A percentile compares a stretch with the other conserved stretches of the same genome.
These are phyloP conservation scores for Malacoctenus gilli DNA, from an alignment of 2,797 vertebrate species.

Conservation along the genomic window DNA sequence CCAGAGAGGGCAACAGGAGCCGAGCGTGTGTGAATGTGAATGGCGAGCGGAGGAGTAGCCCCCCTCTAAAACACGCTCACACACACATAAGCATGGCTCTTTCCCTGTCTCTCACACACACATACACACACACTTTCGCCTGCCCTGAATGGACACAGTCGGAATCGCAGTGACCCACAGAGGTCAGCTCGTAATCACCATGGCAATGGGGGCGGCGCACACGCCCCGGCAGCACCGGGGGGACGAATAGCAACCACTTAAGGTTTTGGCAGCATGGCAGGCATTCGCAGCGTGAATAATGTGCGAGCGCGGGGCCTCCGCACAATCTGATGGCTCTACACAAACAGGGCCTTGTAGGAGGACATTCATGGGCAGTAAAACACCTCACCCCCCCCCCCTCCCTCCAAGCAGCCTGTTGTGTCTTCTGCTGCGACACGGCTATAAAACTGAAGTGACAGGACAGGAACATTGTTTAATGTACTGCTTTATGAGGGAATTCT, in stretches of 20 bases:
- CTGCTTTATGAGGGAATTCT: slow-evolving; percentile 48
- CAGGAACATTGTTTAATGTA: slow-evolving; percentile 43
- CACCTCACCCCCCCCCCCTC: slow-evolving; percentile 30
- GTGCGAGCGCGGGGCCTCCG: slow-evolving; percentile 54
- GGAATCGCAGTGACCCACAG: slow-evolving; percentile 57
- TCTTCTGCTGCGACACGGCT: slow-evolving; percentile 24
- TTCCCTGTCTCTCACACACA: slow-evolving; percentile 8
- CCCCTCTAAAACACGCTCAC: background rate
- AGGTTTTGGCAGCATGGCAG: slow-evolving; percentile 64
- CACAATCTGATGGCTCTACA: slow-evolving; percentile 65
- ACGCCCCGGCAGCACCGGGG: slow-evolving; percentile 41
- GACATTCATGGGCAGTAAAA: slow-evolving; percentile 63
- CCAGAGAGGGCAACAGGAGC: slow-evolving; percentile 58
- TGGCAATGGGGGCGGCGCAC: slow-evolving; percentile 63
- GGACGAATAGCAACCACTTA: slow-evolving; percentile 72
- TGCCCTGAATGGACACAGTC: slow-evolving; percentile 63
- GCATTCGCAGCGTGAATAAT: slow-evolving; percentile 72
- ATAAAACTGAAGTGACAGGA: slow-evolving; percentile 32
- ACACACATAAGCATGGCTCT: slow-evolving; percentile 22
- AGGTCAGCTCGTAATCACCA: slow-evolving; percentile 77
- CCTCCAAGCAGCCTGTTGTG: slow-evolving; percentile 38
- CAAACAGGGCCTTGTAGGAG: slow-evolving; percentile 54
- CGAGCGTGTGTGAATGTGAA: slow-evolving; percentile 56
- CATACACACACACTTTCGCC: slow-evolving; percentile 49
- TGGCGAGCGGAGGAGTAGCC: slow-evolving; percentile 34